Evolutionary conservation across 2,888 invertebrate species (phyloP), one percentile per base, ranked within the genome.

Genomic region (Troglohyphantes excavatus): DNA sequence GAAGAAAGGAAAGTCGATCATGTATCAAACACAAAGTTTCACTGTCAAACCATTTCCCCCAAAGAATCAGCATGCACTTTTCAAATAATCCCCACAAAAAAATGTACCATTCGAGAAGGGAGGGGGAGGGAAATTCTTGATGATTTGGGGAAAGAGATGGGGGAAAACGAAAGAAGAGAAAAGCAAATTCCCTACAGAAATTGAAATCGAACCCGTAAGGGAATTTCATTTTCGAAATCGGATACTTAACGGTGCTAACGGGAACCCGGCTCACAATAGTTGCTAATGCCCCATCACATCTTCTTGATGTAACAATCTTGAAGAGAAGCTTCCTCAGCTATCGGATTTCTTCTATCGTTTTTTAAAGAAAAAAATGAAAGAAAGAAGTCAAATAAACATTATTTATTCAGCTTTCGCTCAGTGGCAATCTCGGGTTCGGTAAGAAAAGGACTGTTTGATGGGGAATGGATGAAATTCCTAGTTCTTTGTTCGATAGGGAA

Each of bases 221-320:
- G 83, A 83, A 83, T 83, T 83, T 83, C 83, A 83, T 83, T 73
- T 83, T 73, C 73, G 83, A 83, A 86, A 86, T 78, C 76, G 85
- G 85, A 86, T 86, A 86, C 83, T 83, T 83, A 83, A 83, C 73
- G 72, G 83, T 65, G 61, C 63, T 83, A 83, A 83, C 83, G 83
- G 63, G 73, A 27, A 63, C 63, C 43, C 27, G 43, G 27, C 43
- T 29, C 73, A 83, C 83, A 83, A 83, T 86, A 86, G 76, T 70
- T 70, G 78, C 85, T 86, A 86, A 78, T 86, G 85, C 85, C 70
- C 85, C 85, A 78, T 86, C 70, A 68, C 61, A 76, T 86, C 61
- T 39, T 53, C 68, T 59, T 21, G 75, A 68, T 86, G 68, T 86
- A 86, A 86, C 78, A 76, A 78, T 86, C 68, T 61, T 43, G 46